Evolutionary conservation across 2,888 invertebrate species (phyloP), one percentile per base, ranked within the genome.

Genomic region (Eupeodes latifasciatus): DNA sequence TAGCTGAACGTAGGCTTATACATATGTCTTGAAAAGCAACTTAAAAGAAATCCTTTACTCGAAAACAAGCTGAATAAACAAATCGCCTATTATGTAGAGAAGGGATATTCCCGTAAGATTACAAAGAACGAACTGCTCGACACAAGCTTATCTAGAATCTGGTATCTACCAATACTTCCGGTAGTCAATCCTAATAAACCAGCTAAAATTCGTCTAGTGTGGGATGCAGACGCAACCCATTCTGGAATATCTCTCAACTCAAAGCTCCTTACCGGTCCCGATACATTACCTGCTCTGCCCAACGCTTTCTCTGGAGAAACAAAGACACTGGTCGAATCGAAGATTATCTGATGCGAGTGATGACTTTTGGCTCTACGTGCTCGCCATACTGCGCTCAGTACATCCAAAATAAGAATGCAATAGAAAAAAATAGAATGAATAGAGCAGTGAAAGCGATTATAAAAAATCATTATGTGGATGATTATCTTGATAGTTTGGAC

Each of bases 261-360:
- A 34, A 47, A 85, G n/a, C 76, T 93, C 14, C 74, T 92, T 12
- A 89, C 89, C 11, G 92, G 92, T 3, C 91, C 92, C 0, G 92
- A 92, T 78, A 34, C 90, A 92, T 36, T 59, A 14, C 59, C 59
- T 14, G 59, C 12, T 3, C 82, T 93, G 91, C 91, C 10, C 79
- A 89, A 59, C 44, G 91, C 6, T 91, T 91, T 81, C 59, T 91
- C 10, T 92, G 91, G 91, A 75, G 91, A 57, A 55, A 62, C 36
- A 16, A 66, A 19, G 47, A 53, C n/a, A 34, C 66, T 27, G 5
- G 88, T 74, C 11, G 67, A 57, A 40, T 90, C 40, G 62, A 62
- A 16, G 62, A 40, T 16, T 62, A 89, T 72, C 49, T 88, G 19
- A 89, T 89, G 89, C 55, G 76, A 34, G 84, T 89, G 2, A 86